Percentiles rank a stretch among this genome's conserved stretches.
These are phyloP conservation scores for Sylvia atricapilla DNA, from an alignment of 2,113 vertebrate genomes.

Conservation along the genomic window DNA sequence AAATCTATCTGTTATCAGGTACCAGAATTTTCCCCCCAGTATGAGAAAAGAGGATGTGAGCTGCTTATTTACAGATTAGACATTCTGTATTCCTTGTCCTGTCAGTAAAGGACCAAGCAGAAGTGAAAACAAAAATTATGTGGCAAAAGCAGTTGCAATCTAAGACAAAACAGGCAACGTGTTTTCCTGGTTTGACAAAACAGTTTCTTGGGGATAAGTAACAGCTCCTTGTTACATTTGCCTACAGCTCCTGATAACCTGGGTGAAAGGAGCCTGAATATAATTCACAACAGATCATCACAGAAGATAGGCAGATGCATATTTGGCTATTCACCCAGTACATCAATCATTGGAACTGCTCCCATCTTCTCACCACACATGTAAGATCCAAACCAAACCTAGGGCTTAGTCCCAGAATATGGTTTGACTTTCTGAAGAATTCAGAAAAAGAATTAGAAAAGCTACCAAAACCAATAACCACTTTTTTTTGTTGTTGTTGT, in stretches of 20 bases:
- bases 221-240: background rate
- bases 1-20: background rate
- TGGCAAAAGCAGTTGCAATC: background rate
- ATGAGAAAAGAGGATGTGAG: background rate
- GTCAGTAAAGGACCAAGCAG: background rate
- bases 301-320: rapidly evolving
- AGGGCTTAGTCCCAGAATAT: background rate
- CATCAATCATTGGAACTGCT: background rate
- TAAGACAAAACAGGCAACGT: background rate
- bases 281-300: background rate
- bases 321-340: background rate
- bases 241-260: background rate
- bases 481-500: background rate
- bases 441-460: background rate
- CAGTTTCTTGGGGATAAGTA: background rate
- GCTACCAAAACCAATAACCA: background rate
- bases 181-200: background rate
- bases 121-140: background rate
- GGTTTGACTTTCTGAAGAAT: background rate
- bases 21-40: background rate
- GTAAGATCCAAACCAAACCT: background rate
- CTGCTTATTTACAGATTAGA: background rate
- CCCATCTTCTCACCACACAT: background rate
- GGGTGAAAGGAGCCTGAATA: background rate
- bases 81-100: background rate